Base-by-base conservation (phyloP, 1,140 invertebrate genomes). In the Panagrolaimus sp. region DNA sequence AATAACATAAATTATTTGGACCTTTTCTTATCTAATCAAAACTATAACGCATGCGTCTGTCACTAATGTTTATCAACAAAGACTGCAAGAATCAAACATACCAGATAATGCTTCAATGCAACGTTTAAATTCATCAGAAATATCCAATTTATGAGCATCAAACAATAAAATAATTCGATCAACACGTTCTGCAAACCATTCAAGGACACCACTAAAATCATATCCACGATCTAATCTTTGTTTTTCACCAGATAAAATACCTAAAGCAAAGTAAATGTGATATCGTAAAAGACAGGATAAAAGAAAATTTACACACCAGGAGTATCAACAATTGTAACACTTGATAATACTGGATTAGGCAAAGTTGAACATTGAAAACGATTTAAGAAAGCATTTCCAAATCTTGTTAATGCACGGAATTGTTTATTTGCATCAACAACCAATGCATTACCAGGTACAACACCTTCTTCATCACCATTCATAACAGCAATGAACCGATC, bases 61-160 rank as follows among this genome's bases (percentile, higher is more conserved):
- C n/a, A n/a, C n/a, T n/a, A n/a, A n/a, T n/a, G n/a, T n/a, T n/a
- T n/a, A n/a, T n/a, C n/a, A n/a, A n/a, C n/a, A n/a, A n/a, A n/a
- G n/a, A n/a, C n/a, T n/a, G n/a, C n/a, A n/a, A n/a, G n/a, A n/a
- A n/a, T n/a, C n/a, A n/a, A n/a, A n/a, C n/a, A 97, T 15, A 68
- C 72, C 73, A 44, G 76, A 67, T 46, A 81, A 69, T 14, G 81
- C 81, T 58, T 82, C 81, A 46, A 82, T 83, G 44, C 81, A 83
- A 21, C 81, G 73, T 65, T 82, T 82, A 67, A 82, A 82, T 55
- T 98, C 96, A 84, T 98, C 96, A 6, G 94, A 97, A 81, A 99
- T 99, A 83, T 98, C 96, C n/a, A 99, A 86, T 84, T 98, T 98
- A 85, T 98, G 95, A 32, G 95, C 95, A 86, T 99, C 95, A 84